These are phyloP conservation scores for Falcunculus frontatus DNA, from an alignment of 2,113 vertebrate genomes.

Conservation along the genomic window DNA sequence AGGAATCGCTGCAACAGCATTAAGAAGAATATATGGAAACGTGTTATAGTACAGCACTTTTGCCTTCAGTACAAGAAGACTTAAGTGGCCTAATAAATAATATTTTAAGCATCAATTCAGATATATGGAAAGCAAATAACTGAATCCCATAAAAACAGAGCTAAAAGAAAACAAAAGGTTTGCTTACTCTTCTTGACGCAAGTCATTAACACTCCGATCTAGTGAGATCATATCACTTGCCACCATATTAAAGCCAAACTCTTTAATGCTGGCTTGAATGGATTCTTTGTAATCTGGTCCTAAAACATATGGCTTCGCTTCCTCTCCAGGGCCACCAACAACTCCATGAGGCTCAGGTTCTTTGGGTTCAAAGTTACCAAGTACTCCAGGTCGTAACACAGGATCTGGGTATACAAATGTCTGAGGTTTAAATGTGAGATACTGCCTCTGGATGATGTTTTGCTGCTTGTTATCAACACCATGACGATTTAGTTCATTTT, in stretches of 20 bases:
- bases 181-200: constrained; percentile 97
- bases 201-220: constrained; percentile 88
- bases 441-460: constrained; percentile 89
- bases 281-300: constrained; percentile 91
- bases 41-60: not conserved
- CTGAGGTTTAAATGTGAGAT: constrained; percentile 92
- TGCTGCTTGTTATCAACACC: constrained; percentile 77
- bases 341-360: constrained; percentile 88
- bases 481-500: constrained; percentile 70
- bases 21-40: not conserved
- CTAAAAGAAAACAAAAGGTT: constrained; percentile 33
- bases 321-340: constrained; percentile 88
- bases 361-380: constrained; percentile 92
- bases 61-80: not conserved
- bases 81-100: not conserved
- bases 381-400: constrained; percentile 79
- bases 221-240: constrained; percentile 98
- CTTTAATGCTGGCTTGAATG: constrained; percentile 91
- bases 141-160: not conserved
- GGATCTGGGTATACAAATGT: constrained; percentile 81
- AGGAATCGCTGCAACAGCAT: not conserved
- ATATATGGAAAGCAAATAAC: not conserved
- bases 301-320: constrained; percentile 86
- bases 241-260: constrained; percentile 99
- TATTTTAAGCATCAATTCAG: not conserved